These are phyloP conservation scores for Eulemur rubriventer DNA, from an alignment of 2,797 vertebrate genomes.

Conservation along the genomic window DNA sequence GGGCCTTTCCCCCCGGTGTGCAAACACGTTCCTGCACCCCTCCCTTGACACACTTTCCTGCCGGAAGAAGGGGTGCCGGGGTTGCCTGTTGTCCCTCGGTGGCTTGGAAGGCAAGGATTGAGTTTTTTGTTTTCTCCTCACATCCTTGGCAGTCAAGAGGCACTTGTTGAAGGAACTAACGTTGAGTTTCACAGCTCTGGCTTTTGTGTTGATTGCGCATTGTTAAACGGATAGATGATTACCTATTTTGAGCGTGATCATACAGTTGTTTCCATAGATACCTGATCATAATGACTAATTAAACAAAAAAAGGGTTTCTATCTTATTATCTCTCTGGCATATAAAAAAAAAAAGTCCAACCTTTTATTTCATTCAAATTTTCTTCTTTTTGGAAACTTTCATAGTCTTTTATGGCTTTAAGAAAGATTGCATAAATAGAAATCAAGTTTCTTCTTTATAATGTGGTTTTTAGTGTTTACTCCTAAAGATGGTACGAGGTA, in stretches of 20 bases:
- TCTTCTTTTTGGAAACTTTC: constrained; percentile 31
- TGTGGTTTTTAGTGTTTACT: neutral
- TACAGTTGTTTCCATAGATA: constrained; percentile 68
- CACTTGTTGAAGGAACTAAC: neutral
- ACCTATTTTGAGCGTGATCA: constrained; percentile 28
- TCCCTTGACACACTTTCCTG: neutral
- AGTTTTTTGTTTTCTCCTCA: neutral
- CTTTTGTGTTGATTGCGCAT: neutral
- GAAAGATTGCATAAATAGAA: constrained; percentile 24
- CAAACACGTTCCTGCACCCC: rapidly evolving
- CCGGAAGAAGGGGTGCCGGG: neutral
- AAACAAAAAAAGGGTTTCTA: constrained; percentile 36
- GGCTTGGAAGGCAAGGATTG: neutral
- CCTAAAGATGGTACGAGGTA: neutral
- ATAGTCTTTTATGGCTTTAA: constrained; percentile 10
- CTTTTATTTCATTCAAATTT: constrained; percentile 37
- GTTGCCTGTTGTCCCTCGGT: rapidly evolving
- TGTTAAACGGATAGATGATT: neutral
- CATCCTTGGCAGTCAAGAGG: neutral
- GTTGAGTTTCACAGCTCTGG: neutral
- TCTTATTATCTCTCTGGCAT: constrained; percentile 31
- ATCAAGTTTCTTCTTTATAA: neutral
- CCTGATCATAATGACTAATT: constrained; percentile 69
- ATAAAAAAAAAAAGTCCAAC: neutral
- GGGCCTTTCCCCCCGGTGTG: no score